Percentiles rank a stretch among this genome's conserved stretches.
Evolutionary conservation across 2,888 invertebrate species (phyloP).

Genomic region (Amblyjoppa fuscipennis): DNA sequence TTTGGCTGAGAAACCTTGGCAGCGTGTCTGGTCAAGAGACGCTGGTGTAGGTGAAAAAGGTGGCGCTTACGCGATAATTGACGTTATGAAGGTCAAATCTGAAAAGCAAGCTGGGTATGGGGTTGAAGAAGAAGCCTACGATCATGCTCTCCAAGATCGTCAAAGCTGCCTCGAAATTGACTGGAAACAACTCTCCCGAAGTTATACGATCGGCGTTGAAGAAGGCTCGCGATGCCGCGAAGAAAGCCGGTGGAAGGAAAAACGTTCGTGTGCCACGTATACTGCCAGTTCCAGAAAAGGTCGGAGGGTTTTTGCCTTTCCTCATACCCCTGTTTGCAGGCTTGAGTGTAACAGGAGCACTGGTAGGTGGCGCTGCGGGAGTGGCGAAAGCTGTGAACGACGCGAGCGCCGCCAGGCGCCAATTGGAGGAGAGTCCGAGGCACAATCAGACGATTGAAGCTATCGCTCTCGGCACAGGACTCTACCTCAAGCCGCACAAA

Average conservation of each 20-base stretch:
- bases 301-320: conserved; percentile 21
- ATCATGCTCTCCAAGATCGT: conserved; percentile 36
- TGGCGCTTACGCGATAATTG: conserved; percentile 74
- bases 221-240: conserved; percentile 28
- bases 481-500: conserved; percentile 72
- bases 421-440: conserved; percentile 76
- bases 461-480: conserved; percentile 79
- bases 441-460: conserved; percentile 81
- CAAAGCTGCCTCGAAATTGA: conserved; percentile 35
- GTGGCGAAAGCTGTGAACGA: conserved; percentile 79
- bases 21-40: conserved; percentile 56
- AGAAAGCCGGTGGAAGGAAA: conserved; percentile 24
- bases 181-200: conserved; percentile 20
- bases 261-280: conserved; percentile 41
- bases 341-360: conserved; percentile 70
- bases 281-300: conserved; percentile 18
- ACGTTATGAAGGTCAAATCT: conserved; percentile 77
- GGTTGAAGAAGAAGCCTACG: conserved; percentile 17
- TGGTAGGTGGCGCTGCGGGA: conserved; percentile 79
- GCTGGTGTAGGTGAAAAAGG: conserved; percentile 75
- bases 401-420: conserved; percentile 75
- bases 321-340: conserved; percentile 23
- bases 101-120: conserved; percentile 41
- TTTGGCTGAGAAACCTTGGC: conserved; percentile 66
- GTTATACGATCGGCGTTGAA: conserved; percentile 38